phyloP scores from a whole-genome alignment of 2,797 vertebrate species.

The Tapera naevia region DNA sequence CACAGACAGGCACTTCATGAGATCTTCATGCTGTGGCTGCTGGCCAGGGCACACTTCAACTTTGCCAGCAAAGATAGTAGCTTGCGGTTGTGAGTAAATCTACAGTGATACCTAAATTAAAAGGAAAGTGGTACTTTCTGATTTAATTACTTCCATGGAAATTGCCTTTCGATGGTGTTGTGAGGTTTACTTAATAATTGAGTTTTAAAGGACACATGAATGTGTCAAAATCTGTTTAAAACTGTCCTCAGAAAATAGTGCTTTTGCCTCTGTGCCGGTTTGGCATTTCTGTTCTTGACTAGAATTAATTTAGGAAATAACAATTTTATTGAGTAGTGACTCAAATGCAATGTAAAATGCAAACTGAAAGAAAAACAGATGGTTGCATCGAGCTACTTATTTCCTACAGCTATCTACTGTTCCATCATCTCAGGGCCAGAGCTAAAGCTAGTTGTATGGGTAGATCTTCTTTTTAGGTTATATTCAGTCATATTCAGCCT shows the following conservation, averaged over 20 bases:
- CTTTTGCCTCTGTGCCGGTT: not conserved
- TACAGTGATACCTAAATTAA: not conserved
- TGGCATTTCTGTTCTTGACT: not conserved
- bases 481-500: not conserved
- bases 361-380: not conserved
- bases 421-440: accelerated
- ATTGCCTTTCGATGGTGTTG: not conserved
- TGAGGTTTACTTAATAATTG: not conserved
- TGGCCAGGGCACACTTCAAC: accelerated
- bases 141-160: not conserved
- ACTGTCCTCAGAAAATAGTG: not conserved
- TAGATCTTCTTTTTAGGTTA: not conserved
- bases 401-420: not conserved
- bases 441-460: not conserved
- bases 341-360: no score
- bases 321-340: not conserved
- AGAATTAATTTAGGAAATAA: not conserved
- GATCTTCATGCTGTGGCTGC: not conserved
- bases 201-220: not conserved
- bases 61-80: not conserved
- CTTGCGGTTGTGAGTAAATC: not conserved
- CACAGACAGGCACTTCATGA: accelerated
- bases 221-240: not conserved
- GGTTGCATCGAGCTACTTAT: not conserved
- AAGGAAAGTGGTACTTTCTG: not conserved